Evolutionary conservation across 35 echinoderm and acorn worm species (phyloP), one percentile per base, ranked within the genome.

Genomic region (Apostichopus parvimensis): DNA sequence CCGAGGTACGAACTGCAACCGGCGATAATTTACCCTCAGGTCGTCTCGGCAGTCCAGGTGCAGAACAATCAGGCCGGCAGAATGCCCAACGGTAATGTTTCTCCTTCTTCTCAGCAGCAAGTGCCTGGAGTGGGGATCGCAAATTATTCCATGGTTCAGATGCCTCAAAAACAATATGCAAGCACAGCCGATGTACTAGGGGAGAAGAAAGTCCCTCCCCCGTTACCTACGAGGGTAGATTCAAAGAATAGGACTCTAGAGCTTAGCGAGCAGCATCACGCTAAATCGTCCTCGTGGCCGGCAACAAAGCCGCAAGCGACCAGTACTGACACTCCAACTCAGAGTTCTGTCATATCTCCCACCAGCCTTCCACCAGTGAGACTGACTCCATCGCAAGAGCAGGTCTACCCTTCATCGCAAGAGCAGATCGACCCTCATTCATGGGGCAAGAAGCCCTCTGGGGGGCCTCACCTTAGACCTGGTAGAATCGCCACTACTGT

Each of bases 141-240:
- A 25, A 94, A 90, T n/a, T 94, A 87, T 76, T 92, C 93, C 26
- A 94, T 77, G 25, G 94, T 95, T 58, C 82, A 92, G 23, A 92
- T 95, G 94, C 94, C 90, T 20, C 82, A 92, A 20, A 92, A 79
- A 79, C 94, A 95, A 20, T 95, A 92, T 88, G 94, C 94, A 92
- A 92, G 84, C 53, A 87, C 94, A 25, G 90, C 82, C 20, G 77
- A 95, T 9, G 70, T 94, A 12, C 54, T 21, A 25, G 89, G 80
- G 11, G 93, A 87, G 1, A 89, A 92, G 85, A 91, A 87, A 82
- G 83, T 65, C 12, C 94, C 94, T 10, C 94, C 94, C 52, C 90
- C 82, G 11, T 64, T 91, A 13, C 94, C 94, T 9, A 85, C 53
- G 17, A 83, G 94, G 53, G 94, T 91, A 4, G 94, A 95, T 22